These are phyloP conservation scores for Marmota monax DNA, from an alignment of 2,113 vertebrate species.

Conservation along the genomic window DNA sequence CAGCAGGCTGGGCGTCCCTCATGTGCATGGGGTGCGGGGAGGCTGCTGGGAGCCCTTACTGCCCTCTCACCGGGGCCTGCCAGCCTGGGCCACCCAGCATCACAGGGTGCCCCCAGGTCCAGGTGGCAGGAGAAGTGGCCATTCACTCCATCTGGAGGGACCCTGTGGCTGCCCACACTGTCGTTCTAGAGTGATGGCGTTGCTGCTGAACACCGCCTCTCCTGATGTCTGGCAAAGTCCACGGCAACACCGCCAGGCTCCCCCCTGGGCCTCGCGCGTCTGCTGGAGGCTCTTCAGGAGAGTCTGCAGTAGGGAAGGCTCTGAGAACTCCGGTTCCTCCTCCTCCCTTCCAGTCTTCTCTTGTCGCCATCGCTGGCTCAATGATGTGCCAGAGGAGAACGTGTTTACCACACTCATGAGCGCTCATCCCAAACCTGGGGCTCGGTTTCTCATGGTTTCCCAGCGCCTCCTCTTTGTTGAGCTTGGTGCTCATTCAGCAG, in stretches of 20 bases:
- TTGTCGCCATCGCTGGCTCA: neutral
- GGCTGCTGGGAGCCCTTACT: neutral
- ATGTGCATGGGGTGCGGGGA: rapidly evolving
- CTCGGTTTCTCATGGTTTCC: neutral
- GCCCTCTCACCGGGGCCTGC: neutral
- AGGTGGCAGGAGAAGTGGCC: too few relatives aligned
- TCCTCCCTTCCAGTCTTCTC: neutral
- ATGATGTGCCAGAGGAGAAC: neutral
- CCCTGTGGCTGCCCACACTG: rapidly evolving
- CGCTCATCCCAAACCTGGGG: too few relatives aligned
- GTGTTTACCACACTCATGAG: neutral
- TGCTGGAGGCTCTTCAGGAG: rapidly evolving
- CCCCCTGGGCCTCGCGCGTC: neutral
- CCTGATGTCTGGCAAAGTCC: neutral
- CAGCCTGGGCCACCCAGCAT: neutral
- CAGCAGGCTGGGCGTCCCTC: too few relatives aligned
- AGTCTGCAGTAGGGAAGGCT: rapidly evolving
- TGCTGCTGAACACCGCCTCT: rapidly evolving
- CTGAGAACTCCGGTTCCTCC: too few relatives aligned
- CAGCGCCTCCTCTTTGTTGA: neutral
- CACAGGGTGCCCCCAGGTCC: rapidly evolving
- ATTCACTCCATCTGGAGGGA: rapidly evolving
- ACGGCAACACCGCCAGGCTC: rapidly evolving
- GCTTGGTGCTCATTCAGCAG: neutral
- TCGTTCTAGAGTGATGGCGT: rapidly evolving